Base-by-base conservation (phyloP, 2,888 invertebrate genomes). In the Stramonita haemastoma region DNA sequence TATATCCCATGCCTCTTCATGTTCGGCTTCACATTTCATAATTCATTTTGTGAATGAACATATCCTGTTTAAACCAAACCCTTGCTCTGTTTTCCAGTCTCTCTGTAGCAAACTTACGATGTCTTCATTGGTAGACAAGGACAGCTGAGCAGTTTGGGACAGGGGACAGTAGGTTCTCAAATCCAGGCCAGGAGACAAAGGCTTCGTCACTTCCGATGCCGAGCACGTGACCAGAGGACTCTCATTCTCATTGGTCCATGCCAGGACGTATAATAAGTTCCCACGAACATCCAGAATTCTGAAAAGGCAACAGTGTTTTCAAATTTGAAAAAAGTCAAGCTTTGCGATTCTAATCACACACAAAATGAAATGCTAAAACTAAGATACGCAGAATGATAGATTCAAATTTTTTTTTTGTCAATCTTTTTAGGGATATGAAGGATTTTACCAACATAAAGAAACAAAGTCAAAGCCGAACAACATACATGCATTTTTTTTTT, bases 191-290 rank as follows among this genome's bases (percentile, higher is more conserved):
- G n/a, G 66, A 22, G 22, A 0, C 0, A 32, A 8, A 6, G 46
- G 36, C 6, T 36, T 22, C 36, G 83, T 83, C 81, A 88, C 66
- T 56, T 83, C 88, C 66, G 81, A 56, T 19, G 88, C 88, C 1
- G 34, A 26, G 60, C 88, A 88, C 66, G 66, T 57, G 66, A 88
- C 60, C 81, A 66, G 32, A 22, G 36, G 36, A 17, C 66, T 57
- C 5, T 46, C 36, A 36, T n/a, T 60, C 66, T 81, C 66, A 79
- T 79, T 83, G 81, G 88, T 66, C 29, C 56, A 56, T 8, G 60
- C 83, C 34, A 88, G 83, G 6, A 88, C 17, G 83, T 88, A 88
- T 66, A 88, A 36, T 19, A 88, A 32, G 0, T n/a, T 22, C 32
- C 79, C 26, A 19, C 36, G 6, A 0, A n/a, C 34, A 36, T 81